Evolutionary conservation across 2,888 invertebrate species (phyloP).

Genomic region (Calameuta pallipes): DNA sequence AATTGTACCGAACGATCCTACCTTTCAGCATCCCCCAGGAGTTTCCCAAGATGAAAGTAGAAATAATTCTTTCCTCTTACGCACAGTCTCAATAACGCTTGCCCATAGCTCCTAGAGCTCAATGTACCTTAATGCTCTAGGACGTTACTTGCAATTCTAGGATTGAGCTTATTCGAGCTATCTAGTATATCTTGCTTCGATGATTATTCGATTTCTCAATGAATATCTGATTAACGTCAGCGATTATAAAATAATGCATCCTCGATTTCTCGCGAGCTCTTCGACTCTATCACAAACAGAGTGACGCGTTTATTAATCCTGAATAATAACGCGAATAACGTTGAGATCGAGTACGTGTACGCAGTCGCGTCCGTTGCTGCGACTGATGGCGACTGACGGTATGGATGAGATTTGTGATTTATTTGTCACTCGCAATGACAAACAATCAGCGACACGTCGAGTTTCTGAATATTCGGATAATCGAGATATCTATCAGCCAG

Average conservation of each 20-base stretch:
- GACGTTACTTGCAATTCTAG: neutral
- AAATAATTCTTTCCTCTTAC: neutral
- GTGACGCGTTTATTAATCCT: neutral
- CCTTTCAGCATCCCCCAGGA: neutral
- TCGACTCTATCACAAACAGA: neutral
- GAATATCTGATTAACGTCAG: neutral
- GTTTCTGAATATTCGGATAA: neutral
- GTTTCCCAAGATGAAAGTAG: neutral
- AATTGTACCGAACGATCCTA: slow-evolving; percentile 46
- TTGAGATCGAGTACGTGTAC: neutral
- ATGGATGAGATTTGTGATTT: neutral
- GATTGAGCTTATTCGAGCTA: neutral
- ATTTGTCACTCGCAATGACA: neutral
- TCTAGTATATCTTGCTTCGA: neutral
- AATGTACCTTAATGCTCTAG: neutral
- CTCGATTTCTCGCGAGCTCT: neutral
- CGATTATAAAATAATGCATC: neutral
- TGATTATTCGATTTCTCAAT: neutral
- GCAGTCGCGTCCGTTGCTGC: neutral
- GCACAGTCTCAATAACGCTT: neutral
- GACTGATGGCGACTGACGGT: neutral
- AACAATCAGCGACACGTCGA: neutral
- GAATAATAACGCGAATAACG: neutral
- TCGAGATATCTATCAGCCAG: neutral
- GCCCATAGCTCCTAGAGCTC: neutral